phyloP scores from a whole-genome alignment of 2,797 vertebrate genomes.

The Dendrocincla fuliginosa region DNA sequence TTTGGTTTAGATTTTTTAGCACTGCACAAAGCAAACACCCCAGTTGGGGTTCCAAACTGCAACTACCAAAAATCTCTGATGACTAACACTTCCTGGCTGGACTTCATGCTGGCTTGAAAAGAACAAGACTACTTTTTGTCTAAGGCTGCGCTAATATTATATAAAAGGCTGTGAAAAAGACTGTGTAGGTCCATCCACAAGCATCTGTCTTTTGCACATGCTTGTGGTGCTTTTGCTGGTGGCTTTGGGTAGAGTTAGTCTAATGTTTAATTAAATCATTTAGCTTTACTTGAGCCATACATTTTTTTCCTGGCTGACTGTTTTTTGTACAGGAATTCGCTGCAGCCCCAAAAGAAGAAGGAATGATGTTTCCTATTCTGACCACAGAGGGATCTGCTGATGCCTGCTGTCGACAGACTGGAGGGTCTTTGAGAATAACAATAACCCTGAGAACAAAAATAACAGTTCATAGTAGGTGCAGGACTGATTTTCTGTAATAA shows the following conservation, averaged over 20 bases:
- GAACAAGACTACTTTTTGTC: conserved; percentile 51
- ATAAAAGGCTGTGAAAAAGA: conserved; percentile 37
- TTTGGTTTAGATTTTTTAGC: not conserved
- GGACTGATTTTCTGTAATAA: not conserved
- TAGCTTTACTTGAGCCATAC: not conserved
- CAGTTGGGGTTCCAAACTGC: conserved; percentile 45
- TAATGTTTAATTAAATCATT: conserved; percentile 14
- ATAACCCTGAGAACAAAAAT: not conserved
- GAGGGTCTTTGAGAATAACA: not conserved
- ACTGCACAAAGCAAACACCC: conserved; percentile 19
- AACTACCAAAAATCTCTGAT: conserved; percentile 50
- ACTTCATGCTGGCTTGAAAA: conserved; percentile 39
- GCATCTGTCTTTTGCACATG: not conserved
- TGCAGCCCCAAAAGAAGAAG: conserved; percentile 4
- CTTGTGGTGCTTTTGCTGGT: not conserved
- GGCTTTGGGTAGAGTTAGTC: not conserved
- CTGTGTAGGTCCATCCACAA: conserved; percentile 2
- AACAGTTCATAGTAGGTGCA: not conserved
- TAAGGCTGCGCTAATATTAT: conserved; percentile 19
- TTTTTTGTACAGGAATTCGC: not conserved
- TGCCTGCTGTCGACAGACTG: not conserved
- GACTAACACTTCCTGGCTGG: conserved; percentile 57
- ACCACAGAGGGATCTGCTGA: not conserved
- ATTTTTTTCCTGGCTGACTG: not conserved
- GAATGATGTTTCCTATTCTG: not conserved